Base-by-base conservation (phyloP, 1,140 invertebrate species). In the Scaptodrosophila lebanonensis region DNA sequence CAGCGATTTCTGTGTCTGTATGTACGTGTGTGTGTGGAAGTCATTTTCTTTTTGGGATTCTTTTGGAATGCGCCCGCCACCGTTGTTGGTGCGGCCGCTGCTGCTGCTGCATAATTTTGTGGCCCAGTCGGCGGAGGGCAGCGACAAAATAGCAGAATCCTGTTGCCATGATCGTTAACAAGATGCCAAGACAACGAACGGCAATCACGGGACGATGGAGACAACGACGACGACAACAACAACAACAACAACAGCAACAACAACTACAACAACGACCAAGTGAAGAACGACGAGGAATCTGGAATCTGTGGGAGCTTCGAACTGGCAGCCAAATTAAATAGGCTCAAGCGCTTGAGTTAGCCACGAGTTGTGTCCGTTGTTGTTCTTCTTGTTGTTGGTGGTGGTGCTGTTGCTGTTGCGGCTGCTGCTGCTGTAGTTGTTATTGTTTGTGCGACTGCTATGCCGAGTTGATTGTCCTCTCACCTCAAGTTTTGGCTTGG, bases 121-220 rank as follows among this genome's bases (percentile, higher is more conserved):
- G 22, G 33, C n/a, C 18, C 35, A 36, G 52, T 61, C 65, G 71
- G 66, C 65, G 54, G 60, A 69, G 61, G 66, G 70, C 72, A 77
- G 72, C 72, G 68, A 79, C 73, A 79, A 79, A 79, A 79, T 79
- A 82, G 73, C 73, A 82, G 73, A 79, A 79, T 75, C 75, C 73
- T 79, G 73, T 79, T 79, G 73, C 73, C 75, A 77, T 82, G 73
- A 82, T 79, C 73, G 73, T 79, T 79, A 79, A 79, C 73, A 79
- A 79, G 73, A 79, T 79, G 73, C 73, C 73, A 67, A 77, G 73
- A 77, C 68, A 77, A 77, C 54, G 64, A 39, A 25, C 18, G 11
- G n/a, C n/a, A n/a, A n/a, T n/a, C n/a, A n/a, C n/a, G n/a, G n/a
- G n/a, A 29, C 27, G 9, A 29, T 29, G 27, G 9, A 6, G 27